Percentiles rank a stretch among this genome's conserved stretches.
phyloP scores from a whole-genome alignment of 2,888 invertebrate genomes.

The Tenthredo notha region DNA sequence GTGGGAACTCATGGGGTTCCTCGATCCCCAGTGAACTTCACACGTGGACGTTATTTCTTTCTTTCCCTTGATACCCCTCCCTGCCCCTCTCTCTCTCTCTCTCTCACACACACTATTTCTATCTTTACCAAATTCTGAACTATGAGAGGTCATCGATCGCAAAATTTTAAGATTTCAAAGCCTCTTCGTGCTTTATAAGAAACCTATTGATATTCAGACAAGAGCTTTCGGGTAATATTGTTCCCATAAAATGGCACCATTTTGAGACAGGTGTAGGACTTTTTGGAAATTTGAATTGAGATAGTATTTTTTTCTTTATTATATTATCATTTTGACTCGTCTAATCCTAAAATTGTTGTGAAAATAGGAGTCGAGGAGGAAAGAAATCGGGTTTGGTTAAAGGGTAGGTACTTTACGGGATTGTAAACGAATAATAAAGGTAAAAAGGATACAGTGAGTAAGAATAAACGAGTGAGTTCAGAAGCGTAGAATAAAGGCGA shows the following conservation, averaged over 20 bases:
- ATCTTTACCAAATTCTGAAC: neutral
- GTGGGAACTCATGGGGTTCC: constrained; percentile 63
- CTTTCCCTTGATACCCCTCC: no score
- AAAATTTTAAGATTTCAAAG: neutral
- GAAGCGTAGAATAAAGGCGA: constrained; percentile 6
- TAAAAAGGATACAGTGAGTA: constrained; percentile 65
- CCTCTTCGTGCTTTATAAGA: neutral
- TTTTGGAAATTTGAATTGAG: neutral
- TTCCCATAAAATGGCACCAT: neutral
- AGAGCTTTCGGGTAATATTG: neutral
- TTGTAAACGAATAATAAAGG: constrained; percentile 1
- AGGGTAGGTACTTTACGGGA: neutral
- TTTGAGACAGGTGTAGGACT: neutral
- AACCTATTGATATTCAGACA: neutral
- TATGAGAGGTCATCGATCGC: neutral
- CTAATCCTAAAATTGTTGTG: neutral
- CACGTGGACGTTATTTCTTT: constrained; percentile 33
- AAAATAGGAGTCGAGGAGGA: neutral
- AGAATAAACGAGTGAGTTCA: neutral
- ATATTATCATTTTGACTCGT: neutral
- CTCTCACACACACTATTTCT: neutral
- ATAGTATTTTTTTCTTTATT: no score
- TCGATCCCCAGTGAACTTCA: constrained; percentile 71
- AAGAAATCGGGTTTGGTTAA: neutral
- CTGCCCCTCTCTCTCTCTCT: neutral